phyloP scores from a whole-genome alignment of 2,888 invertebrate genomes.

The Nowickia ferox region DNA sequence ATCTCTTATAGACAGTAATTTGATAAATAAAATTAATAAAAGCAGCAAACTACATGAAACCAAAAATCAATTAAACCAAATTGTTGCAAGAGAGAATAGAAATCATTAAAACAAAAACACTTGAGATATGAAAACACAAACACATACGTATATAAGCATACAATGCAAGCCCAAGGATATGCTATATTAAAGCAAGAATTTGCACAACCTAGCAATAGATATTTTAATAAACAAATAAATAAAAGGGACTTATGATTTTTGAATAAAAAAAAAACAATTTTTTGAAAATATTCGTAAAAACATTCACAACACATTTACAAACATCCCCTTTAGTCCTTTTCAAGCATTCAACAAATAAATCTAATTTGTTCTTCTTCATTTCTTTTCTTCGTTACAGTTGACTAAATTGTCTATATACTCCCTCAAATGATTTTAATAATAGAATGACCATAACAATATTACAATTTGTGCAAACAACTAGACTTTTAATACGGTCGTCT shows the following conservation, averaged over 20 bases:
- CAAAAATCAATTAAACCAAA: constrained; percentile 34
- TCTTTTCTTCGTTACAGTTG: constrained; percentile 74
- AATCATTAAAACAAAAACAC: not conserved
- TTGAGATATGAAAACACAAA: not conserved
- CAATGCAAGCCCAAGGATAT: not conserved
- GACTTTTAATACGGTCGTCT: constrained; percentile 35
- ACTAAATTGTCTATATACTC: constrained; percentile 71
- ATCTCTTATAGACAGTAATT: constrained; percentile 4
- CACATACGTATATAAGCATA: not conserved
- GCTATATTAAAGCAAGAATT: not conserved
- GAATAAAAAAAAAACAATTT: constrained; percentile 16
- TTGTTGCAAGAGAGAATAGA: constrained; percentile 17
- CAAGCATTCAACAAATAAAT: constrained; percentile 32
- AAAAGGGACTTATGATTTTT: constrained; percentile 9
- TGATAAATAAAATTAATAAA: not conserved
- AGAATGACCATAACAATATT: constrained; percentile 63
- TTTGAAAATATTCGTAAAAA: not conserved
- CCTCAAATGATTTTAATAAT: constrained; percentile 61
- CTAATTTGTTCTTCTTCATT: constrained; percentile 75
- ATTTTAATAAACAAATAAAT: constrained; percentile 43
- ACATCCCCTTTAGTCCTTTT: not conserved
- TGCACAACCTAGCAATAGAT: constrained; percentile 10
- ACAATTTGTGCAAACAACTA: constrained; percentile 62
- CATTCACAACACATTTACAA: not conserved
- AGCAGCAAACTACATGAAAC: not conserved